Evolutionary conservation across 2,797 vertebrate species (phyloP).

Genomic region (Propithecus perrieri): DNA sequence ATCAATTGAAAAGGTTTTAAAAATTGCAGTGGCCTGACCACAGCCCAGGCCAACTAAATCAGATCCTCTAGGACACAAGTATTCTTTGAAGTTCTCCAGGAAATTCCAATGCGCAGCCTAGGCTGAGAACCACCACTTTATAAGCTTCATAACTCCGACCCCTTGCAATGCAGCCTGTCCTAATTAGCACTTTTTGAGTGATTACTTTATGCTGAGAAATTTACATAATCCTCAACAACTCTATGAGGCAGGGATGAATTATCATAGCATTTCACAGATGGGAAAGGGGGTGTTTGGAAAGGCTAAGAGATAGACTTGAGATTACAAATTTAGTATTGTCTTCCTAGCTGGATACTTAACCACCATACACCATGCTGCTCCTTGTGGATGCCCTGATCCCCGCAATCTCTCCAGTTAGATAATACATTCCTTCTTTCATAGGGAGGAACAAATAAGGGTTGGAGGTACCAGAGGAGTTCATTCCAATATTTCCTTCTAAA

Average conservation of each 20-base stretch:
- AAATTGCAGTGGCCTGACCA: neutral
- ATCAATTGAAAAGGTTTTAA: constrained; percentile 20
- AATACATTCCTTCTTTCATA: neutral
- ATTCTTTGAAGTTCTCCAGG: neutral
- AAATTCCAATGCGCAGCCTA: neutral
- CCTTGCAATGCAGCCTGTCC: neutral
- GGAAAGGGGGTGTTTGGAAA: neutral
- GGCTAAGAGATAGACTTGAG: neutral
- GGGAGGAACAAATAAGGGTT: neutral
- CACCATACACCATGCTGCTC: neutral
- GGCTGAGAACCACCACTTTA: neutral
- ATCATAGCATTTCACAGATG: neutral
- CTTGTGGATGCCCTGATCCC: neutral
- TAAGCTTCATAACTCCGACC: neutral
- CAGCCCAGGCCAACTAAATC: neutral
- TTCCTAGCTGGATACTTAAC: neutral
- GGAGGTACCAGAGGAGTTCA: neutral
- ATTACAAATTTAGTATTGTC: neutral
- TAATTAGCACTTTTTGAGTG: neutral
- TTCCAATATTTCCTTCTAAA: neutral
- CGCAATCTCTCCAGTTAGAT: neutral
- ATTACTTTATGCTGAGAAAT: neutral
- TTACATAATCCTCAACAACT: neutral
- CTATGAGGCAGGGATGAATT: neutral
- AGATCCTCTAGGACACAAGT: neutral